Evolutionary conservation across 1,140 invertebrate genomes (phyloP), one percentile per base, ranked within the genome.

Genomic region (Glomeris maerens): DNA sequence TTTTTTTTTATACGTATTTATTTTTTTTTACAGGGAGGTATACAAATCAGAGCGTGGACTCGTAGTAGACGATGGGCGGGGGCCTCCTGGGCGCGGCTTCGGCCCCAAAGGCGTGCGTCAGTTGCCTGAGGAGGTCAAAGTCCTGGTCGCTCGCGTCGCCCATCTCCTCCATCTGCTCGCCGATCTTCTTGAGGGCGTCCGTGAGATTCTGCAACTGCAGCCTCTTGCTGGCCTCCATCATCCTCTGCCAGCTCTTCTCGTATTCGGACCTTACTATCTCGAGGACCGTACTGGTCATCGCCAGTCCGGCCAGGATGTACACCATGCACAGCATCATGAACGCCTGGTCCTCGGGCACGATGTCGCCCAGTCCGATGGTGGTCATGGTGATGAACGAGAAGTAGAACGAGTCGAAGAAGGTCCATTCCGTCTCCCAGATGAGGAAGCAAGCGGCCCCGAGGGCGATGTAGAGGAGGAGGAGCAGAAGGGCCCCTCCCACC

Each of bases 381-480:
- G 88, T 90, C 84, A 93, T 89, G 0, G 89, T 92, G 42, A 93
- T 85, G 61, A 93, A 93, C 60, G 86, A 90, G 60, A 92, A 93
- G 66, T 93, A 93, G 64, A 91, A 92, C 17, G 85, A 84, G 57
- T 93, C 87, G 57, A 90, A 88, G 66, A 91, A 92, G 2, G 74
- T 78, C 89, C 89, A 93, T 39, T 86, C 81, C n/a, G n/a, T n/a
- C 60, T 68, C 68, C 46, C 67, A 60, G 5, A 59, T 47, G 5
- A 65, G 55, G 46, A 68, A 70, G 1, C 68, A 45, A 10, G 61
- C 46, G 22, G 63, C 62, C 1, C 66, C 64, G 29, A 60, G 55
- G 25, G 57, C 23, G 5, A 55, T 41, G 40, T 55, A 55, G 2
- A 49, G 2, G 25, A 52, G 13, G 10, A 55, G 41, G 3, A 53